These are phyloP conservation scores for Eupleurogrammus muticus DNA, from an alignment of 2,797 vertebrate genomes.

Conservation along the genomic window DNA sequence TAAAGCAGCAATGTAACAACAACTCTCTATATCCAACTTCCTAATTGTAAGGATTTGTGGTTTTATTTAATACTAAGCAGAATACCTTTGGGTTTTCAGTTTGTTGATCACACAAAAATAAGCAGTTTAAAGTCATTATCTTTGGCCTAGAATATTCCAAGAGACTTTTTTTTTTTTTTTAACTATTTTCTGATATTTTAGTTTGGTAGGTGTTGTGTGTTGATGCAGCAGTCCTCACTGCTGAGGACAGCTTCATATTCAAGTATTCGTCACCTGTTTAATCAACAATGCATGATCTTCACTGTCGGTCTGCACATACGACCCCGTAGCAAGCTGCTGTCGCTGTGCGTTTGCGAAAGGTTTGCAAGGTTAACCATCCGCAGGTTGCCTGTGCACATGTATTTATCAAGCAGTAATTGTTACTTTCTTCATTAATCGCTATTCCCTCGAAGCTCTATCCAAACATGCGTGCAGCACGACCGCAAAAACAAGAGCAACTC, in stretches of 20 bases:
- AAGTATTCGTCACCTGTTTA: conserved; percentile 22
- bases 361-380: conserved; percentile 58
- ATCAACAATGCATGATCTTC: conserved; percentile 25
- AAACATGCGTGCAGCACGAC: conserved; percentile 9
- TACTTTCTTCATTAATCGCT: conserved; percentile 53
- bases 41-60: no score
- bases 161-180: neutral
- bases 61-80: no score
- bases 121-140: neutral
- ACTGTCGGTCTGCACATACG: conserved; percentile 54
- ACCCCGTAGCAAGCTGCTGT: conserved; percentile 45
- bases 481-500: neutral
- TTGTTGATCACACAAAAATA: neutral
- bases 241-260: conserved; percentile 26
- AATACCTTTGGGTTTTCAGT: neutral
- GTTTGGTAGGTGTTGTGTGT: neutral
- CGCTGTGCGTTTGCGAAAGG: conserved; percentile 54
- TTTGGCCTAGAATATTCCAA: neutral
- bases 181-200: neutral
- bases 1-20: no score
- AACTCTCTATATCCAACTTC: no score
- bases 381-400: conserved; percentile 46
- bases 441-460: conserved; percentile 13
- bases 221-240: conserved; percentile 4
- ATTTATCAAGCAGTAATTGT: conserved; percentile 62